Base-by-base conservation (phyloP, 2,888 invertebrate species). In the Ecliptopera silaceata region DNA sequence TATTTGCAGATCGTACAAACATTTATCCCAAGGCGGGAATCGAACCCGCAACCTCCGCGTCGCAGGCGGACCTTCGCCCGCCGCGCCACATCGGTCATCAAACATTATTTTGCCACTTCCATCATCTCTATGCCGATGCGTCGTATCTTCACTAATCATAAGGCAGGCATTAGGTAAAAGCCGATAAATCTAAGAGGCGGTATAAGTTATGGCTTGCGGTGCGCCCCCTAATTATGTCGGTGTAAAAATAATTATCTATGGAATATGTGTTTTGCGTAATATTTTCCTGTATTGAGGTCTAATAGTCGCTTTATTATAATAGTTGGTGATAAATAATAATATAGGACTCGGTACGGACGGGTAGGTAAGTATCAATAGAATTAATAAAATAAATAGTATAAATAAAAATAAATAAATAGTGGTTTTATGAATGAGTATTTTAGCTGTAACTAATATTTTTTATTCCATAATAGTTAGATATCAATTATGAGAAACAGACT, bases 131-230 rank as follows among this genome's bases (percentile, higher is more conserved):
- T 43, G 50, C 59, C 32, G 13, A 15, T 39, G 22, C 20, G 36
- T 48, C 41, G 60, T 59, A 57, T 68, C 68, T 65, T 61, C 69
- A 75, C 74, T 75, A 77, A 80, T 82, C 79, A 80, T 80, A 80
- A 79, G 73, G 72, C 75, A 57, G 52, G 65, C 71, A 79, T 78
- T 77, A 70, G 75, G 75, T 72, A 75, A 75, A 72, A 75, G 79
- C 74, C 70, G 70, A 79, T 83, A 83, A 82, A 82, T 82, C 78
- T 75, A 59, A 56, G 48, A 51, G 61, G 59, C 64, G 52, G 59
- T 64, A 66, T 76, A 72, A 75, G 64, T 78, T 71, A 75, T 50
- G 57, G 64, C 63, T 59, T 52, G 54, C 11, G 17, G 38, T 38
- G 56, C 63, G 56, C 64, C 65, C 68, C 68, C 62, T 69, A 70